Evolutionary conservation across 2,113 vertebrate species (phyloP).

Genomic region (Dasyurus viverrinus): DNA sequence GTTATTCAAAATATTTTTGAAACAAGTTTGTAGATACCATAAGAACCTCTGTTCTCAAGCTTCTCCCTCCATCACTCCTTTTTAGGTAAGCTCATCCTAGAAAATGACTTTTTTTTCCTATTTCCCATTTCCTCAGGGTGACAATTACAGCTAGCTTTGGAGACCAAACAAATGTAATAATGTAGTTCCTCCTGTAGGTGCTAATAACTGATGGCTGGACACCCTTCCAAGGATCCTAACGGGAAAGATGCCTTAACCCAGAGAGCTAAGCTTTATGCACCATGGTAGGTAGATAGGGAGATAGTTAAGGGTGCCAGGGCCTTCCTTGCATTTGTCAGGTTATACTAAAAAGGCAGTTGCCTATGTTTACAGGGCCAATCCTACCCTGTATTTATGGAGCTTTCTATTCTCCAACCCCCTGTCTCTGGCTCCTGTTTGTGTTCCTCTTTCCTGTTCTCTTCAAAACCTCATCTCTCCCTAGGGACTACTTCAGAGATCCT

Average conservation of each 20-base stretch:
- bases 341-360: neutral
- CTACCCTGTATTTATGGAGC: neutral
- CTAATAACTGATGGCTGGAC: neutral
- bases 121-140: neutral
- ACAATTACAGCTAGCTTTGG: neutral
- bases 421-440: constrained; percentile 61
- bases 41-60: neutral
- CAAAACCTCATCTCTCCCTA: constrained; percentile 68
- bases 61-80: neutral
- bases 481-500: constrained; percentile 65
- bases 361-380: neutral
- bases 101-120: neutral
- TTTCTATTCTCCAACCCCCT: neutral
- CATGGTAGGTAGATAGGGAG: neutral
- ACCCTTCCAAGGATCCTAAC: neutral
- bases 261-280: neutral
- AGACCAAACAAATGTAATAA: neutral
- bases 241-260: neutral
- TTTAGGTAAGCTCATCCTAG: neutral
- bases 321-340: neutral
- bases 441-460: constrained; percentile 57
- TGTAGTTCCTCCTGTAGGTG: neutral
- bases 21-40: neutral
- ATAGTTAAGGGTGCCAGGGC: neutral
- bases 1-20: neutral